Percentiles rank a stretch among this genome's conserved stretches.
Evolutionary conservation across 2,797 vertebrate species (phyloP).

Genomic region (Streptopelia turtur): DNA sequence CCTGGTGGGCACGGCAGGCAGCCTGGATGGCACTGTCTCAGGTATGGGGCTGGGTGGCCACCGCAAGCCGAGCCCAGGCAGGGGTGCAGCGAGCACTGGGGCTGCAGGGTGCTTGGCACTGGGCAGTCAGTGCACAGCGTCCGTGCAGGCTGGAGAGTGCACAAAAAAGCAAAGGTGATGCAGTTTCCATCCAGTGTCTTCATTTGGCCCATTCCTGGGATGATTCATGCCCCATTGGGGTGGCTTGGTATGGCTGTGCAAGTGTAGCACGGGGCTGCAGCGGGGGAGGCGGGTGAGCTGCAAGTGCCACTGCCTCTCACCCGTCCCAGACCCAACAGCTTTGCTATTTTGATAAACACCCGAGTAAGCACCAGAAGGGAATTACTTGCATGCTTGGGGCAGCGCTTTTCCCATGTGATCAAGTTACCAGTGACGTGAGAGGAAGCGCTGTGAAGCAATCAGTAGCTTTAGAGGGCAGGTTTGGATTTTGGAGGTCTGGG

Average conservation of each 20-base stretch:
- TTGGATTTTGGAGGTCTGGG: not conserved
- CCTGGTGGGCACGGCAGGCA: slow-evolving; percentile 84
- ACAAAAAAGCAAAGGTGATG: accelerated
- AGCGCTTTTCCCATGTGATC: not conserved
- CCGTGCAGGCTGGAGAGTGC: accelerated
- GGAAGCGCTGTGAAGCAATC: not conserved
- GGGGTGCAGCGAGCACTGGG: accelerated
- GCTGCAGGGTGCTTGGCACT: accelerated
- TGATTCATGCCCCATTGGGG: accelerated
- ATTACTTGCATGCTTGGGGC: not conserved
- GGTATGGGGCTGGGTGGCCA: not conserved
- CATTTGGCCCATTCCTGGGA: accelerated
- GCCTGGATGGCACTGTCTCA: slow-evolving; percentile 77
- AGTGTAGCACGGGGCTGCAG: accelerated
- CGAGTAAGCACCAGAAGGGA: not conserved
- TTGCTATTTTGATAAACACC: not conserved
- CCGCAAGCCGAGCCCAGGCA: accelerated
- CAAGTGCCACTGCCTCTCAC: accelerated
- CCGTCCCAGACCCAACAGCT: not conserved
- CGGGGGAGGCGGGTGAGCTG: too few relatives aligned
- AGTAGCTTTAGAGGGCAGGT: not conserved
- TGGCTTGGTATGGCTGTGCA: not conserved
- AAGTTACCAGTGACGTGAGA: not conserved
- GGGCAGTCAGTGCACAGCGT: accelerated
- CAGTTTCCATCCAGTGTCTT: not conserved